These are phyloP conservation scores for Halcyon malimbica DNA, from an alignment of 2,113 vertebrate species.

Conservation along the genomic window DNA sequence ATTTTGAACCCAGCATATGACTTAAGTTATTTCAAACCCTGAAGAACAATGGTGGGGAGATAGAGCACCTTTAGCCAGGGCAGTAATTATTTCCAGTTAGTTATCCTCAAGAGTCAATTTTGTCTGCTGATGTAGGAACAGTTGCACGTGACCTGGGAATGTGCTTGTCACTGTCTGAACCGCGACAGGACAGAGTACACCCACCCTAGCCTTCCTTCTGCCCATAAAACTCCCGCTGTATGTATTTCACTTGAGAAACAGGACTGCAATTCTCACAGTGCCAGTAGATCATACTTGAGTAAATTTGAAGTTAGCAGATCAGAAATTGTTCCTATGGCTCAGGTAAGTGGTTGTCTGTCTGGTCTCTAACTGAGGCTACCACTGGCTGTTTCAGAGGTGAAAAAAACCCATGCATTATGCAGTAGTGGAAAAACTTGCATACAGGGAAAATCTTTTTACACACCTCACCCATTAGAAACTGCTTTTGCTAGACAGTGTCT, in stretches of 20 bases:
- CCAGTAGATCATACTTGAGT: neutral
- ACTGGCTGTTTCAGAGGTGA: neutral
- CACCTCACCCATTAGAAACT: neutral
- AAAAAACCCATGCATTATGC: neutral
- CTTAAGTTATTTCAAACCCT: neutral
- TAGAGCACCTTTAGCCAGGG: neutral
- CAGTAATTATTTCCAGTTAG: neutral
- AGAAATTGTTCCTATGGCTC: neutral
- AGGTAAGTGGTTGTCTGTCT: neutral
- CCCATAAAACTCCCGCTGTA: neutral
- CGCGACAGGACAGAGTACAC: accelerated
- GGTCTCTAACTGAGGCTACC: neutral
- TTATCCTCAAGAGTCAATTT: neutral
- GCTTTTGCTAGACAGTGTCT: neutral
- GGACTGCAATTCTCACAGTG: neutral
- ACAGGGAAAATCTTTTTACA: neutral
- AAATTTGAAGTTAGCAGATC: neutral
- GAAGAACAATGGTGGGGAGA: neutral
- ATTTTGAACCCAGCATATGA: neutral
- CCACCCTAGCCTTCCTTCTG: neutral
- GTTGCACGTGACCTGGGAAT: accelerated
- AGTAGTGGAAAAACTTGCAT: neutral
- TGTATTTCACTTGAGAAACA: neutral
- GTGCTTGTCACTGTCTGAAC: neutral
- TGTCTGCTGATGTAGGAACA: neutral